Percentiles rank a stretch among this genome's conserved stretches.
Conservation (phyloP, 2,888 invertebrate species). For the Harpalus rubripes region DNA sequence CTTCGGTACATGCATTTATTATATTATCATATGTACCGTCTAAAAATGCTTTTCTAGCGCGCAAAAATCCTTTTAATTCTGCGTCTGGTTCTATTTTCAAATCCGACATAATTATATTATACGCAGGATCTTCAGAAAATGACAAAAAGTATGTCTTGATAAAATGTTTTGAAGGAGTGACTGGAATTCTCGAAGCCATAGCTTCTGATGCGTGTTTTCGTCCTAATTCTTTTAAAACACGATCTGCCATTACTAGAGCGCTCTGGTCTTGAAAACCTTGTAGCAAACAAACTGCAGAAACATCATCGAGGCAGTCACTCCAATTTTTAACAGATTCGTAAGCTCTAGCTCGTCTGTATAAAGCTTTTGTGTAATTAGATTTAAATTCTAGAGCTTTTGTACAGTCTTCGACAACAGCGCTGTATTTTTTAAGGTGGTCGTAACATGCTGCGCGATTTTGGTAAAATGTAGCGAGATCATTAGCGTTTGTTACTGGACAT, state of each 20-base stretch:
- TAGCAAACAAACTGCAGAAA: constrained; percentile 94
- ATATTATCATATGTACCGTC: constrained; percentile 88
- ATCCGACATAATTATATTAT: constrained; percentile 77
- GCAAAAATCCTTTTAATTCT: constrained; percentile 81
- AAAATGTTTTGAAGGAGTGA: constrained; percentile 92
- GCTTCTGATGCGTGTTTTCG: constrained; percentile 87
- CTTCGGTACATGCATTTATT: constrained; percentile 88
- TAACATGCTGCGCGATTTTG: constrained; percentile 98
- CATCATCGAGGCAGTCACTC: constrained; percentile 91
- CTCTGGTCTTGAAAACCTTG: constrained; percentile 92
- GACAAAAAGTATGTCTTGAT: constrained; percentile 93
- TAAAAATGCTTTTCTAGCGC: constrained; percentile 85
- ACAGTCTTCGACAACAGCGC: constrained; percentile 92
- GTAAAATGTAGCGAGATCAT: constrained; percentile 93
- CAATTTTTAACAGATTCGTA: constrained; percentile 90
- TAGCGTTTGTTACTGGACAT: constrained; percentile 86
- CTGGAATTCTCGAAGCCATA: constrained; percentile 83
- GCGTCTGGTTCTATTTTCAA: constrained; percentile 75
- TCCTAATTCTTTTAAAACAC: constrained; percentile 91
- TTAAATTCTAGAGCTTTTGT: constrained; percentile 91
- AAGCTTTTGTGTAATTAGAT: constrained; percentile 92
- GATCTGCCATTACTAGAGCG: constrained; percentile 91
- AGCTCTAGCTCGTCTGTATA: constrained; percentile 90
- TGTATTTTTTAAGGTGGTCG: constrained; percentile 93
- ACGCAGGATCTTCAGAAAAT: constrained; percentile 92